phyloP scores from a whole-genome alignment of 2,113 vertebrate species.

The Hypomesus transpacificus region DNA sequence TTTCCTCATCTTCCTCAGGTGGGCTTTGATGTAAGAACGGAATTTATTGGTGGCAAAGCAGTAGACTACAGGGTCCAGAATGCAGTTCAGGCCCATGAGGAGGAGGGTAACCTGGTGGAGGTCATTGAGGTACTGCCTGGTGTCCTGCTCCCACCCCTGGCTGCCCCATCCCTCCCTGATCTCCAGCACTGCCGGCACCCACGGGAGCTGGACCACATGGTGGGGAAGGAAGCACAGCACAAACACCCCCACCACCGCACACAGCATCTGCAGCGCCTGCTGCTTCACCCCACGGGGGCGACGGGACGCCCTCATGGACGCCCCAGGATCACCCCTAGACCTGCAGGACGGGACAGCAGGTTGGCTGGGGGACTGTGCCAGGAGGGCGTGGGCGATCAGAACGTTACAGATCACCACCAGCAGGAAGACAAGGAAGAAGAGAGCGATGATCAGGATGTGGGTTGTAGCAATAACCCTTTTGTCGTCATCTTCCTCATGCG shows the following conservation, averaged over 20 bases:
- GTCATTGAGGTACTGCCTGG: conserved; percentile 77
- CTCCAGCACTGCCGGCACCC: conserved; percentile 79
- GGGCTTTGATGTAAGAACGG: conserved; percentile 75
- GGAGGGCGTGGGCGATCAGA: conserved; percentile 77
- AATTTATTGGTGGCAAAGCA: conserved; percentile 94
- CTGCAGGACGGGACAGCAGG: conserved; percentile 10
- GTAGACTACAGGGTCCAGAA: conserved; percentile 92
- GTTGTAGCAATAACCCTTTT: conserved; percentile 52
- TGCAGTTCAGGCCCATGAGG: conserved; percentile 86
- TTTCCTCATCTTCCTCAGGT: conserved; percentile 71
- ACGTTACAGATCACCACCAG: conserved; percentile 81
- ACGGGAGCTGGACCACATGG: conserved; percentile 83
- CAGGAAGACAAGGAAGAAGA: conserved; percentile 79
- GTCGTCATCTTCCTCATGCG: fast-evolving
- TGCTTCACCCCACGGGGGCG: conserved; percentile 72
- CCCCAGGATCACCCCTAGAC: too few relatives aligned
- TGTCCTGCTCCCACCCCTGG: conserved; percentile 26
- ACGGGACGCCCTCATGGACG: conserved; percentile 16
- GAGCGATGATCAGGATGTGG: conserved; percentile 74
- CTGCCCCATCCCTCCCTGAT: conserved; percentile 61
- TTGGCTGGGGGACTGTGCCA: conserved; percentile 55
- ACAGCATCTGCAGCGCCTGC: conserved; percentile 85
- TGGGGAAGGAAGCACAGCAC: conserved; percentile 90
- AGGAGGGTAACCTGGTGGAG: conserved; percentile 86
- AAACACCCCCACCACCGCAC: conserved; percentile 84